These are phyloP conservation scores for Brachyhypopomus gauderio DNA, from an alignment of 2,113 vertebrate genomes.

Conservation along the genomic window DNA sequence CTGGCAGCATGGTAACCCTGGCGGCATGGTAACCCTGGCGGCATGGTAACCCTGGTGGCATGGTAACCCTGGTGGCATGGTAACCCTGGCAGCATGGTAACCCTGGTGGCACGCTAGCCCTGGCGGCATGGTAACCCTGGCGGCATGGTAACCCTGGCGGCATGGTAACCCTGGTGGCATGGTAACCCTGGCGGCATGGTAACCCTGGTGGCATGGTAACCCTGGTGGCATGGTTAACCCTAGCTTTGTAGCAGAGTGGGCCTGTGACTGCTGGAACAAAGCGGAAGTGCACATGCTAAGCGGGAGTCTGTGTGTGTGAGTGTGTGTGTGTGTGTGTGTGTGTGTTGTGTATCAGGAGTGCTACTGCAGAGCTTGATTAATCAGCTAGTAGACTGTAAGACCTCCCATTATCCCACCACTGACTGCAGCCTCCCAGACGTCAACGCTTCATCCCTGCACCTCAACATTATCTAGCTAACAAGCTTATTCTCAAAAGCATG, in stretches of 20 bases:
- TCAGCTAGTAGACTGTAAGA: conserved; percentile 56
- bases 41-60: conserved; percentile 19
- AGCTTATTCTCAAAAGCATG: conserved; percentile 58
- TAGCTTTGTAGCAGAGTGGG: conserved; percentile 50
- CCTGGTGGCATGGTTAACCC: conserved; percentile 36
- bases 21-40: conserved; percentile 40
- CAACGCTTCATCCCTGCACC: conserved; percentile 51
- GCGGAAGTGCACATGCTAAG: conserved; percentile 26
- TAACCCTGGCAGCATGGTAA: conserved; percentile 41
- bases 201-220: conserved; percentile 38
- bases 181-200: conserved; percentile 38
- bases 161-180: conserved; percentile 39
- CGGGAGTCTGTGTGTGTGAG: conserved; percentile 22
- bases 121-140: conserved; percentile 38
- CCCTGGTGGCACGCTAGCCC: conserved; percentile 39
- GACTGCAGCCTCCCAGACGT: conserved; percentile 53
- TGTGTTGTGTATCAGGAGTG: conserved; percentile 33
- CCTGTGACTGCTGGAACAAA: conserved; percentile 46
- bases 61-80: conserved; percentile 33
- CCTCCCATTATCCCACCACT: conserved; percentile 56
- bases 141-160: conserved; percentile 39
- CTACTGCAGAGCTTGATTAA: conserved; percentile 58
- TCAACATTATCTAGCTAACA: conserved; percentile 58
- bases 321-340: neutral
- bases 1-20: conserved; percentile 38